These are phyloP conservation scores for Sarcophaga carnaria DNA, from an alignment of 2,888 invertebrate genomes.

Conservation along the genomic window DNA sequence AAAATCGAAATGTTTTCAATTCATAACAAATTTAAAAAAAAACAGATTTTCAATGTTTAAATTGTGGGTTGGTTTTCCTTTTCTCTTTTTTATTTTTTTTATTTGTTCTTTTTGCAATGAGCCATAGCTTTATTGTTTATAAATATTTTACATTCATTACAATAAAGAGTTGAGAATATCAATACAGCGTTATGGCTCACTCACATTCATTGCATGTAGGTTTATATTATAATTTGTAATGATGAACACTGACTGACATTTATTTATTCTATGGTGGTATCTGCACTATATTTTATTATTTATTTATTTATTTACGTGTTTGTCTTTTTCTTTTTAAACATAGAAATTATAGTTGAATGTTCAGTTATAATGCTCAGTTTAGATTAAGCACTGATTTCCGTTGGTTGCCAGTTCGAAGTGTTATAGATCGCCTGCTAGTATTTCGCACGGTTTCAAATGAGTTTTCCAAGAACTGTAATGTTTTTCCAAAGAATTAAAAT, in stretches of 20 bases:
- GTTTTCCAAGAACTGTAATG: slow-evolving; percentile 43
- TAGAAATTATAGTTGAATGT: slow-evolving; percentile 19
- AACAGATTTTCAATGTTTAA: neutral
- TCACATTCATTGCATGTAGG: neutral
- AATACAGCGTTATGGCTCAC: slow-evolving; percentile 11
- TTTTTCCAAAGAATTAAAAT: slow-evolving; percentile 14
- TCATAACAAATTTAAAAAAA: neutral
- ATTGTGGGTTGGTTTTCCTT: too few relatives aligned
- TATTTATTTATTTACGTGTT: slow-evolving; percentile 10
- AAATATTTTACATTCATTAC: slow-evolving; percentile 14
- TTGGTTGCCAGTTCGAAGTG: slow-evolving; percentile 35
- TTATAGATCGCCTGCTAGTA: slow-evolving; percentile 41
- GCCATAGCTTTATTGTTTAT: slow-evolving; percentile 5
- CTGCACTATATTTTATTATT: slow-evolving; percentile 21
- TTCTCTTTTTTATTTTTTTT: neutral
- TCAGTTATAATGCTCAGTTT: slow-evolving; percentile 33
- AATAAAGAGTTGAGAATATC: slow-evolving; percentile 28
- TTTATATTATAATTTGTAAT: too few relatives aligned
- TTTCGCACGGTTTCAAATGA: slow-evolving; percentile 50
- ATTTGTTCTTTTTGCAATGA: neutral
- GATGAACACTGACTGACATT: neutral
- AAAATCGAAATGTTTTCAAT: neutral
- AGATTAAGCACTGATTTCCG: slow-evolving; percentile 23
- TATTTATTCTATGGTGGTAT: slow-evolving; percentile 5
- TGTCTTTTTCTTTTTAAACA: neutral